Conservation (phyloP, 2,797 vertebrate genomes). For the Liasis olivaceus region DNA sequence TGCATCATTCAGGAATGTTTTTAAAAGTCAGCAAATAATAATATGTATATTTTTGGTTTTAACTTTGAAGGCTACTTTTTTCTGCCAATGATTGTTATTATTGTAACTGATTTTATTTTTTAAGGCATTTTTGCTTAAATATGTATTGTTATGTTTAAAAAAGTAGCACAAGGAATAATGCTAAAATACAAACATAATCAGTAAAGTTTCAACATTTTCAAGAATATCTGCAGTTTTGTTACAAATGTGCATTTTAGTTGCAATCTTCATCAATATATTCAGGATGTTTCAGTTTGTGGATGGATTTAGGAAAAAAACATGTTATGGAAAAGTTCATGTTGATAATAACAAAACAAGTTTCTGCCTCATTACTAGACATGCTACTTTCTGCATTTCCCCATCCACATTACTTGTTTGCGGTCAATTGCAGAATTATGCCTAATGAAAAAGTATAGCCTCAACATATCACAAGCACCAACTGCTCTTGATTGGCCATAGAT, state of each 20-base stretch:
- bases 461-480: not conserved
- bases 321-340: not conserved
- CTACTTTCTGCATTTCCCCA: not conserved
- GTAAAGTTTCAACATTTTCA: not conserved
- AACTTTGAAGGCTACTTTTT: not conserved
- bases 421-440: not conserved
- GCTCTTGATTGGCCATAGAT: not conserved
- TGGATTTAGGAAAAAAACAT: not conserved
- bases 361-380: not conserved
- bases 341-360: not conserved
- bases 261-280: not conserved
- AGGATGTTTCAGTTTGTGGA: not conserved
- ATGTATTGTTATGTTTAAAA: not conserved
- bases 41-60: not conserved
- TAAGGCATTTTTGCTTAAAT: not conserved
- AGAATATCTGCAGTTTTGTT: not conserved
- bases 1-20: not conserved
- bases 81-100: not conserved
- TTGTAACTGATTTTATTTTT: not conserved
- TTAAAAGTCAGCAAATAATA: not conserved
- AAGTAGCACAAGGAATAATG: not conserved
- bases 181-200: not conserved
- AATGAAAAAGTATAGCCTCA: not conserved
- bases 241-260: not conserved
- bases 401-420: not conserved